Percentiles rank a stretch among this genome's conserved stretches.
Conservation (phyloP, 2,113 vertebrate species). For the Poecilia latipinna region DNA sequence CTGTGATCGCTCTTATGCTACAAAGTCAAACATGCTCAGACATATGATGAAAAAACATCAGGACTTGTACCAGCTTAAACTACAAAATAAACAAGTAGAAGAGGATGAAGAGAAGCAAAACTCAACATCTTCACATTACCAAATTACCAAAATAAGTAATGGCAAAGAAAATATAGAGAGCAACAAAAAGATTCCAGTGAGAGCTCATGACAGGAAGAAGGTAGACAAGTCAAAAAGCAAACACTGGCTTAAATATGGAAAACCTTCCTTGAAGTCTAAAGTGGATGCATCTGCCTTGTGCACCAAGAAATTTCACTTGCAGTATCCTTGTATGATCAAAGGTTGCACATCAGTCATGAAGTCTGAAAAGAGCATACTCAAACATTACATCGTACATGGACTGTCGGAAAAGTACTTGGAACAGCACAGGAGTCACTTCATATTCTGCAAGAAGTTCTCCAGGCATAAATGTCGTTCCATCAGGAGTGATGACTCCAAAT, state of each 20-base stretch:
- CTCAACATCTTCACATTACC: conserved; percentile 78
- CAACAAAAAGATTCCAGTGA: conserved; percentile 81
- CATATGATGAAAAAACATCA: conserved; percentile 96
- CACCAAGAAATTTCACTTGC: conserved; percentile 86
- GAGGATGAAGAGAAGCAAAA: conserved; percentile 85
- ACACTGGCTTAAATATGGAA: conserved; percentile 79
- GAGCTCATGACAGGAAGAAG: conserved; percentile 58
- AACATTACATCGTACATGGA: conserved; percentile 94
- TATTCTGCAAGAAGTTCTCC: conserved; percentile 88
- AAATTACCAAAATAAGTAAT: conserved; percentile 77
- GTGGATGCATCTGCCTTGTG: conserved; percentile 90
- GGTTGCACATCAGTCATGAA: conserved; percentile 92
- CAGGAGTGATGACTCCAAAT: conserved; percentile 80
- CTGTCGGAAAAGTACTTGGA: conserved; percentile 91
- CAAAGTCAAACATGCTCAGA: conserved; percentile 92
- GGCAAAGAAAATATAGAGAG: conserved; percentile 86
- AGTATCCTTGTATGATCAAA: conserved; percentile 97
- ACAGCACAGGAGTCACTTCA: conserved; percentile 89
- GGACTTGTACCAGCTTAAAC: conserved; percentile 87
- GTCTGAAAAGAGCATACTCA: conserved; percentile 90
- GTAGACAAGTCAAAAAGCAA: conserved; percentile 49
- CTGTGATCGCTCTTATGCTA: conserved; percentile 93
- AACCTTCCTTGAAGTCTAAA: conserved; percentile 87
- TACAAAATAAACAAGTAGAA: conserved; percentile 85
- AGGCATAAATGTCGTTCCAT: conserved; percentile 75